Evolutionary conservation across 2,113 vertebrate species (phyloP).

Genomic region (Andinoacara biseriatus): DNA sequence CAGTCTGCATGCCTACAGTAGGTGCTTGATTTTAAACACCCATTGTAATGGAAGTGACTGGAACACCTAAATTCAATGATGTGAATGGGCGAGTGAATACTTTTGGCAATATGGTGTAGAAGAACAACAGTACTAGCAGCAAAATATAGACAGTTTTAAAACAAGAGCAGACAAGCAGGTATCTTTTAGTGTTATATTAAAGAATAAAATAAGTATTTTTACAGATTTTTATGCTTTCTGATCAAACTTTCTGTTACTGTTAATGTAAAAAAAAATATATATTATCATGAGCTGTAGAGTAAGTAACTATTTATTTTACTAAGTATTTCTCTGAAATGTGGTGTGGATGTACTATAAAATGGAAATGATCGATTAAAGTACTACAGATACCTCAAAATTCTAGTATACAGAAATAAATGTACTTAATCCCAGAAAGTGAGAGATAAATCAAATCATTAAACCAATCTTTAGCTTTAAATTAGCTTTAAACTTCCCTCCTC

Average conservation of each 20-base stretch:
- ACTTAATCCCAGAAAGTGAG: not conserved
- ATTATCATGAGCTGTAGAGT: no score
- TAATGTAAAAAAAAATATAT: no score
- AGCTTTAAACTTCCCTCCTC: slow-evolving; percentile 12
- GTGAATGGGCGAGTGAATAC: no score
- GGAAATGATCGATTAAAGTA: not conserved
- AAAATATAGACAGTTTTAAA: not conserved
- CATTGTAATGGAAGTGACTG: no score
- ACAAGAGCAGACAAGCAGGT: not conserved
- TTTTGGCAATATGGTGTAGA: no score
- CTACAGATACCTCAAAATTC: not conserved
- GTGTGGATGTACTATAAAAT: not conserved
- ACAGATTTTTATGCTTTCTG: not conserved
- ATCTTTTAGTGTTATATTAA: not conserved
- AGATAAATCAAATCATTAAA: slow-evolving; percentile 12
- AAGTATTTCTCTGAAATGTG: not conserved
- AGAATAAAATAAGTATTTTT: not conserved
- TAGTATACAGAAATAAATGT: not conserved
- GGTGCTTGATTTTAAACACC: no score
- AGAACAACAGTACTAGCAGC: no score
- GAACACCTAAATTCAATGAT: no score
- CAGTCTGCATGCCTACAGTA: no score
- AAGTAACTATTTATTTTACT: no score
- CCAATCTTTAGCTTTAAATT: not conserved
- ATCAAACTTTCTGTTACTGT: not conserved